Conservation (phyloP, 2,888 invertebrate genomes). For the Tachina fera region DNA sequence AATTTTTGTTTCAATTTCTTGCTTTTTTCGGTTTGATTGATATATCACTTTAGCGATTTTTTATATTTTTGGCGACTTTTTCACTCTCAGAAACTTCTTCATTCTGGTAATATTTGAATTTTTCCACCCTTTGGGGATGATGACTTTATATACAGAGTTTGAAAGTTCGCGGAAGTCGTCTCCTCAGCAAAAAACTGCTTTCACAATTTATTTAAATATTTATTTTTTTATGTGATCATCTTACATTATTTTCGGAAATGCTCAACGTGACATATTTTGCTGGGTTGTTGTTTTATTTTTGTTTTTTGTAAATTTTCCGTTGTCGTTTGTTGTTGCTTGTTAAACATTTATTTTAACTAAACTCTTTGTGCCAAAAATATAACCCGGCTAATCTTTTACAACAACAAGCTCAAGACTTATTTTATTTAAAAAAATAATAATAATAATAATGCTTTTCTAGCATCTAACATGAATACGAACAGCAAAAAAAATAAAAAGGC, state of each 20-base stretch:
- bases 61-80: too few relatives aligned
- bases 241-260: too few relatives aligned
- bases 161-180: too few relatives aligned
- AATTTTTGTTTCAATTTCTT: too few relatives aligned
- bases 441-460: slow-evolving; percentile 18
- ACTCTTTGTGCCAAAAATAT: slow-evolving; percentile 66
- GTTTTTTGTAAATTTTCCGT: background rate
- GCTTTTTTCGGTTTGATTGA: too few relatives aligned
- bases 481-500: background rate
- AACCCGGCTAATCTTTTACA: slow-evolving; percentile 65
- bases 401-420: slow-evolving; percentile 49
- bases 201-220: background rate
- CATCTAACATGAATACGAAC: slow-evolving; percentile 31
- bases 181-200: too few relatives aligned
- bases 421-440: slow-evolving; percentile 16
- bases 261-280: background rate
- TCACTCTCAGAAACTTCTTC: too few relatives aligned
- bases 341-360: slow-evolving; percentile 67
- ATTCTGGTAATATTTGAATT: too few relatives aligned
- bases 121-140: too few relatives aligned
- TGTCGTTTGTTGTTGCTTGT: slow-evolving; percentile 57
- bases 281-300: slow-evolving; percentile 17
- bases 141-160: too few relatives aligned
- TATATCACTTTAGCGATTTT: too few relatives aligned
- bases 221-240: too few relatives aligned